These are phyloP conservation scores for Aselliscus stoliczkanus DNA, from an alignment of 2,797 vertebrate genomes.

Conservation along the genomic window DNA sequence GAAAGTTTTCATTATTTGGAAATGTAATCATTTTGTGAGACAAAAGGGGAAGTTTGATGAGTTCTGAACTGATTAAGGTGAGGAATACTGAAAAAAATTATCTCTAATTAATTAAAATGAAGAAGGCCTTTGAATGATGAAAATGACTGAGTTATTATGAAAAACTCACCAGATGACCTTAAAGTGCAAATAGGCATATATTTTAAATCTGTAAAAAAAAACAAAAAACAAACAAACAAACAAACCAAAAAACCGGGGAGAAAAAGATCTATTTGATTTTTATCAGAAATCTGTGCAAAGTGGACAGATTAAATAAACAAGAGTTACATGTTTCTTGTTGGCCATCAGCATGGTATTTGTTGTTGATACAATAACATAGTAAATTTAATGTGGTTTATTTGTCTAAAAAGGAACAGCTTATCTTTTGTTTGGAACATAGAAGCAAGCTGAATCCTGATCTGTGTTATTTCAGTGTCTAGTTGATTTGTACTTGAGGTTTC, in stretches of 20 bases:
- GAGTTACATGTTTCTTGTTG: slow-evolving; percentile 21
- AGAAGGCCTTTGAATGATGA: neutral
- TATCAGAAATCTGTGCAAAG: slow-evolving; percentile 32
- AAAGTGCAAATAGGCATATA: neutral
- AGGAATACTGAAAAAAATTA: neutral
- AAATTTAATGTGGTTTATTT: slow-evolving; percentile 52
- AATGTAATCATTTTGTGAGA: neutral
- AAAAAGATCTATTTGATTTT: slow-evolving; percentile 7
- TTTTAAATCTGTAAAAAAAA: slow-evolving; percentile 12
- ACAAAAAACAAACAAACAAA: no score
- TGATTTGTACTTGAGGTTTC: slow-evolving; percentile 56
- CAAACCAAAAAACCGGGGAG: neutral
- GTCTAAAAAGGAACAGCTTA: slow-evolving; percentile 49
- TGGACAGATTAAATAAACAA: slow-evolving; percentile 50
- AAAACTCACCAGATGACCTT: neutral
- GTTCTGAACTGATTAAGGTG: neutral
- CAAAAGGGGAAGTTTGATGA: neutral
- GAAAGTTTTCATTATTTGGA: neutral
- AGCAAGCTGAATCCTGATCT: slow-evolving; percentile 28
- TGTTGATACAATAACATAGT: slow-evolving; percentile 32
- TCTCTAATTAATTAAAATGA: neutral
- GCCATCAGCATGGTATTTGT: slow-evolving; percentile 23
- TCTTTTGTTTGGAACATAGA: slow-evolving; percentile 46
- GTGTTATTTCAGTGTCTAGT: slow-evolving; percentile 40
- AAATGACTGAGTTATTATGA: neutral